Base-by-base conservation (phyloP, 2,888 invertebrate species). In the Tryphoninae sp. region DNA sequence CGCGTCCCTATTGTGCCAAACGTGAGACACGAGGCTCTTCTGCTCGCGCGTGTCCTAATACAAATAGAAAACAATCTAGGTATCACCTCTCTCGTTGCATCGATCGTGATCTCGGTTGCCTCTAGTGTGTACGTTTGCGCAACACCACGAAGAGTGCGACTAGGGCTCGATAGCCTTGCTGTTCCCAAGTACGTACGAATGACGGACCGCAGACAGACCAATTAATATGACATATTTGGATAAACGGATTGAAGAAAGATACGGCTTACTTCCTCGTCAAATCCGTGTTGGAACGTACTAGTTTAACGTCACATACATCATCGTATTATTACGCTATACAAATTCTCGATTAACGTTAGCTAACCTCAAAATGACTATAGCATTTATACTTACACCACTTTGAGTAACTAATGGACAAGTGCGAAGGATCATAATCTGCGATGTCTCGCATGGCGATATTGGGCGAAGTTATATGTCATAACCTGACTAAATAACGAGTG, bases 61-160 rank as follows among this genome's bases (percentile, higher is more conserved):
- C 75, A 75, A 75, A 75, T 67, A 75, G 65, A 75, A 75, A 65
- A 58, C 16, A 26, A 53, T 53, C 53, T 53, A 19, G 19, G 19
- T 19, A 51, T 9, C 51, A 53, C 53, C 53, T 53, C 73, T 61
- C 49, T 55, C 55, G 51, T 49, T 13, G 45, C 53, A 64, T 16
- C 53, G 53, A 65, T 55, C 45, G 33, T 19, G 40, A 40, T 45
- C 65, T 59, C 59, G 55, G 16, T 16, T 19, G 55, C 19, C 19
- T 19, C 55, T 55, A 8, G 55, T 55, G 55, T 55, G n/a, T 22
- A 22, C 26, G 22, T 75, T 75, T 75, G 75, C 75, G 75, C 58
- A 75, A 75, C 55, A 45, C 13, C 45, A 13, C 45, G 11, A 13
- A 13, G 45, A 9, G 45, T 19, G 13, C 45, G 45, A 45, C 45